Evolutionary conservation across 53 echinoderm and acorn worm species (phyloP).

Genomic region (Arbacia lixula): DNA sequence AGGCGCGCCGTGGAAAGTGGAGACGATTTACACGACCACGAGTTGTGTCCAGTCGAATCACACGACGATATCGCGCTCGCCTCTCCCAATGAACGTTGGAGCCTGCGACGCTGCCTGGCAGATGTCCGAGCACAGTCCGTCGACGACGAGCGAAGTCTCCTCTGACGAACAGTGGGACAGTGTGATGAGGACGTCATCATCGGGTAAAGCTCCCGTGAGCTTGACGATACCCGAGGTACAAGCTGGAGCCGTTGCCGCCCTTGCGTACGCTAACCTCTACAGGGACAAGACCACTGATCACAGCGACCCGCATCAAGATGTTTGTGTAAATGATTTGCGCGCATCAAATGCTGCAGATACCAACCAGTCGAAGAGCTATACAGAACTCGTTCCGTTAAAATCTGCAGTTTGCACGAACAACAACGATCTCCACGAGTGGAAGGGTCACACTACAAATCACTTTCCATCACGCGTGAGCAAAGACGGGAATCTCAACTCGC

Average conservation of each 20-base stretch:
- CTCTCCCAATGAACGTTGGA: not conserved
- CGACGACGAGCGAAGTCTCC: constrained; percentile 35
- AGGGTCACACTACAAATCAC: not conserved
- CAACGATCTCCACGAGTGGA: not conserved
- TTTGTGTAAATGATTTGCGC: not conserved
- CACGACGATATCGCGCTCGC: constrained; percentile 21
- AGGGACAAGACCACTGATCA: constrained; percentile 74
- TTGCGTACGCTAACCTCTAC: constrained; percentile 96
- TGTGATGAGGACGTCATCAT: not conserved
- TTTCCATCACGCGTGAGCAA: no score
- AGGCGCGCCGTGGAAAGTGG: constrained; percentile 35
- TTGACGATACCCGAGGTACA: constrained; percentile 93
- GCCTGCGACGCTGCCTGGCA: constrained; percentile 11
- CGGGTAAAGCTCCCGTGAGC: constrained; percentile 60
- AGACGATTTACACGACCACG: not conserved
- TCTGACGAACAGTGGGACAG: constrained; percentile 48
- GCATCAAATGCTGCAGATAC: not conserved
- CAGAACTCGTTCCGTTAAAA: constrained; percentile 77
- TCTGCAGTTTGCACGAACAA: not conserved
- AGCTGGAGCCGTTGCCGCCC: constrained; percentile 86
- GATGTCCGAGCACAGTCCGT: constrained; percentile 29
- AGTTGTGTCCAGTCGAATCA: constrained; percentile 23
- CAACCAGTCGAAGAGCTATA: constrained; percentile 69
- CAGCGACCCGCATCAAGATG: not conserved
- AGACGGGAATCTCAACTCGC: not conserved